Evolutionary conservation across 2,113 vertebrate species (phyloP).

Genomic region (Balaenoptera acutorostrata): DNA sequence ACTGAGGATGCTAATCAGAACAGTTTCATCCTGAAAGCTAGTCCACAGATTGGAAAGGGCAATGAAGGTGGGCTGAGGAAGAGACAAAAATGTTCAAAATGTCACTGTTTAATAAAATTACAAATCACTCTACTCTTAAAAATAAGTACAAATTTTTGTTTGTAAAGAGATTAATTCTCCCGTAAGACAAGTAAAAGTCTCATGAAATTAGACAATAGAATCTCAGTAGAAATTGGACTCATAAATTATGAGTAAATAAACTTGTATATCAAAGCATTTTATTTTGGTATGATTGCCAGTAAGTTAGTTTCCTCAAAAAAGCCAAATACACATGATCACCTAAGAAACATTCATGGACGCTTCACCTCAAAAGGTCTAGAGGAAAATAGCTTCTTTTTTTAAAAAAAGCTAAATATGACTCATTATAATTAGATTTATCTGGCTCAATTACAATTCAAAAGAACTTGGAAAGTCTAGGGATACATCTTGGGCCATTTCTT

Average conservation of each 20-base stretch:
- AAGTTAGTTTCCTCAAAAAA: not conserved
- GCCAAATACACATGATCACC: not conserved
- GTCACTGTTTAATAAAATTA: not conserved
- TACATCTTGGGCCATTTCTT: not conserved
- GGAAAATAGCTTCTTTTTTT: not conserved
- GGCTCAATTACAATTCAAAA: not conserved
- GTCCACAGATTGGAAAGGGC: constrained; percentile 86
- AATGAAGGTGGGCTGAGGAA: constrained; percentile 88
- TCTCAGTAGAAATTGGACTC: not conserved
- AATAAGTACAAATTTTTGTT: constrained; percentile 7
- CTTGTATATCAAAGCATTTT: not conserved
- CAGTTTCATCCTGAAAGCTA: constrained; percentile 87
- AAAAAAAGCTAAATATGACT: not conserved
- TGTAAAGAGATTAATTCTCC: constrained; percentile 11
- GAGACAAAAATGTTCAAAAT: not conserved
- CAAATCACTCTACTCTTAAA: not conserved
- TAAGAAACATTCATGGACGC: not conserved
- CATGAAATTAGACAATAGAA: not conserved
- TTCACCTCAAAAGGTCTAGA: not conserved
- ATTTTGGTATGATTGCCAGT: not conserved
- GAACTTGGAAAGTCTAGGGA: not conserved
- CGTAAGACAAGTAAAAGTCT: not conserved
- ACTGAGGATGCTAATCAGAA: constrained; percentile 85
- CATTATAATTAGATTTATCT: not conserved
- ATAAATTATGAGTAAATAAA: constrained; percentile 19